These are phyloP conservation scores for Azorinus chamasolen DNA, from an alignment of 2,888 invertebrate species.

Conservation along the genomic window DNA sequence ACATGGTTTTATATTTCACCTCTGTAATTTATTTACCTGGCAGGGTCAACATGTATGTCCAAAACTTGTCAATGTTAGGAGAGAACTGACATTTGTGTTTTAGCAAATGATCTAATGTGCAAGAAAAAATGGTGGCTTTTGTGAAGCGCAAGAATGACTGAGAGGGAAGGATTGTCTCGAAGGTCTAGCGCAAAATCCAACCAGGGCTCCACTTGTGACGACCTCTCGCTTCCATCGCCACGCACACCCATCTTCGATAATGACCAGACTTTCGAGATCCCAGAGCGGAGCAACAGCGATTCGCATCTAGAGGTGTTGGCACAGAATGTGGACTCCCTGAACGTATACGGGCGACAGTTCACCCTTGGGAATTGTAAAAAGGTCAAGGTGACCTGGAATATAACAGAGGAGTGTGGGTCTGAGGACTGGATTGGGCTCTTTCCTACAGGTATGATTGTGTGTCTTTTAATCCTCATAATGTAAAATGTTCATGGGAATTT, in stretches of 20 bases:
- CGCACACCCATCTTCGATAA: constrained; percentile 67
- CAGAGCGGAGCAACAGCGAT: constrained; percentile 83
- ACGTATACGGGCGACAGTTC: constrained; percentile 82
- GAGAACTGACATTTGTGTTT: too few species aligned
- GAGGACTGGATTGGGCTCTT: constrained; percentile 87
- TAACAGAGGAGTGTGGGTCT: constrained; percentile 84
- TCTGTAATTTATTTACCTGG: too few species aligned
- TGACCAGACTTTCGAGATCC: constrained; percentile 69
- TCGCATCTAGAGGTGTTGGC: constrained; percentile 74
- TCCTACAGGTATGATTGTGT: constrained; percentile 83
- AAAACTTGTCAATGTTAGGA: too few species aligned
- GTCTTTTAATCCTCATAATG: too few species aligned
- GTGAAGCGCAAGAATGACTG: constrained; percentile 52
- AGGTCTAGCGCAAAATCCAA: constrained; percentile 60
- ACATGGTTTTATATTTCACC: too few species aligned
- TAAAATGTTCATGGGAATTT: too few species aligned
- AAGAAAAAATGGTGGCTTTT: too few species aligned
- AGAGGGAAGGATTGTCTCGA: constrained; percentile 55
- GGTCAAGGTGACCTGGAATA: constrained; percentile 85
- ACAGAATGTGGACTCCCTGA: constrained; percentile 79
- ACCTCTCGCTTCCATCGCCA: constrained; percentile 77
- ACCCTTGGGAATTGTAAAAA: constrained; percentile 75
- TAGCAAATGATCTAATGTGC: too few species aligned
- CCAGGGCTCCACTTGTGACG: constrained; percentile 72
- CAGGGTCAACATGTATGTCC: too few species aligned